Conservation (phyloP, 2,797 vertebrate genomes). For the Hapalemur alaotrensis region DNA sequence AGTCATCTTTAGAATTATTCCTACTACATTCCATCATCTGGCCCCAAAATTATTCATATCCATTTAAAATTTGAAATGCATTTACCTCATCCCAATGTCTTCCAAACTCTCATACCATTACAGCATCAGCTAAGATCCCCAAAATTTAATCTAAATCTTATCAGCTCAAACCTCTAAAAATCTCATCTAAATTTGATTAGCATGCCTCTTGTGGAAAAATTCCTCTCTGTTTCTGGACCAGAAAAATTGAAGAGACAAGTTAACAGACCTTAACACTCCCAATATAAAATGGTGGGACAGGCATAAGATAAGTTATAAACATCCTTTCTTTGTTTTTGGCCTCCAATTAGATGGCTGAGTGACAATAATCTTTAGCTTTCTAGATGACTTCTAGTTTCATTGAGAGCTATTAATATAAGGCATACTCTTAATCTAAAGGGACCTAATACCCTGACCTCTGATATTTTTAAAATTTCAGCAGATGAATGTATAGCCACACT, state of each 20-base stretch:
- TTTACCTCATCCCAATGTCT: not conserved
- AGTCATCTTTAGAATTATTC: not conserved
- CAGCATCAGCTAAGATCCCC: not conserved
- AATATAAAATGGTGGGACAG: not conserved
- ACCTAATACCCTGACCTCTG: not conserved
- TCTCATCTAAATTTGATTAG: not conserved
- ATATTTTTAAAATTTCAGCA: not conserved
- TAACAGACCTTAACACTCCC: not conserved
- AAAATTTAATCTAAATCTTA: not conserved
- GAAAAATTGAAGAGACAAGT: not conserved
- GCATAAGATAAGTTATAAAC: not conserved
- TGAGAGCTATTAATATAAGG: not conserved
- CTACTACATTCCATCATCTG: not conserved
- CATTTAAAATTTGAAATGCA: not conserved
- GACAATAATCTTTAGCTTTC: not conserved
- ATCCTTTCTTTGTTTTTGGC: not conserved
- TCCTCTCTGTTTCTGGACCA: not conserved
- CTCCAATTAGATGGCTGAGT: not conserved
- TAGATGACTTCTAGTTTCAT: not conserved
- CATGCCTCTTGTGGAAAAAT: not conserved
- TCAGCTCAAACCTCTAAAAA: not conserved
- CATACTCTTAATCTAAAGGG: not conserved
- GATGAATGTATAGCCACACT: not conserved
- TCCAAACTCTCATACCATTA: not conserved
- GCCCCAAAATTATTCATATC: not conserved